A percentile compares a stretch with the other conserved stretches of the same genome.
Evolutionary conservation across 2,888 invertebrate genomes (phyloP).

Genomic region (Spilosoma lubricipeda): DNA sequence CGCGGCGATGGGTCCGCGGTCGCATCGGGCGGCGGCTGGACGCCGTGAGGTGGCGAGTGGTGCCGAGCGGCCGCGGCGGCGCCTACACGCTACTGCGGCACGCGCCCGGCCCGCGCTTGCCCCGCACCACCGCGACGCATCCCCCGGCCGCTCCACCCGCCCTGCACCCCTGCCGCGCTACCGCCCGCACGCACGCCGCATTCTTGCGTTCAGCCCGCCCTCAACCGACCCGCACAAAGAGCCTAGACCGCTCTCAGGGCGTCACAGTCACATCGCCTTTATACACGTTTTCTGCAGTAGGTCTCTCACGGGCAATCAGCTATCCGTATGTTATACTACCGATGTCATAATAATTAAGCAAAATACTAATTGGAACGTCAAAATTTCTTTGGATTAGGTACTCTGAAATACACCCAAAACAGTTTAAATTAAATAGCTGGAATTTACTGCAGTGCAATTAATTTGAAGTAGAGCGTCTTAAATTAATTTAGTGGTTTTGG

Average conservation of each 20-base stretch:
- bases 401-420: constrained; percentile 35
- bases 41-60: constrained; percentile 63
- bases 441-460: constrained; percentile 58
- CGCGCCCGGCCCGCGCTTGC: constrained; percentile 73
- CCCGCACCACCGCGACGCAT: constrained; percentile 71
- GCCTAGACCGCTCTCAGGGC: constrained; percentile 53
- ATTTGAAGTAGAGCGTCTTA: constrained; percentile 45
- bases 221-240: constrained; percentile 71
- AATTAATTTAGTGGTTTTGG: constrained; percentile 41
- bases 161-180: constrained; percentile 65
- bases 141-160: constrained; percentile 67
- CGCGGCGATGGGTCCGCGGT: constrained; percentile 65
- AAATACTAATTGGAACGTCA: constrained; percentile 11
- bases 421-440: constrained; percentile 33
- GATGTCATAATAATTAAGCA: constrained; percentile 47
- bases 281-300: constrained; percentile 56
- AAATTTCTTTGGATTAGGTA: constrained; percentile 30
- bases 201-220: constrained; percentile 76
- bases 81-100: constrained; percentile 85
- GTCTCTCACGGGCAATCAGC: constrained; percentile 32
- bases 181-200: constrained; percentile 83
- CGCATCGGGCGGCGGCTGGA: constrained; percentile 63
- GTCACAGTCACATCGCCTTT: constrained; percentile 57
- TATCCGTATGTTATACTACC: constrained; percentile 51
- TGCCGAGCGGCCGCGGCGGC: constrained; percentile 80